These are phyloP conservation scores for Amphiprion percula DNA, from an alignment of 2,113 vertebrate species.

Conservation along the genomic window DNA sequence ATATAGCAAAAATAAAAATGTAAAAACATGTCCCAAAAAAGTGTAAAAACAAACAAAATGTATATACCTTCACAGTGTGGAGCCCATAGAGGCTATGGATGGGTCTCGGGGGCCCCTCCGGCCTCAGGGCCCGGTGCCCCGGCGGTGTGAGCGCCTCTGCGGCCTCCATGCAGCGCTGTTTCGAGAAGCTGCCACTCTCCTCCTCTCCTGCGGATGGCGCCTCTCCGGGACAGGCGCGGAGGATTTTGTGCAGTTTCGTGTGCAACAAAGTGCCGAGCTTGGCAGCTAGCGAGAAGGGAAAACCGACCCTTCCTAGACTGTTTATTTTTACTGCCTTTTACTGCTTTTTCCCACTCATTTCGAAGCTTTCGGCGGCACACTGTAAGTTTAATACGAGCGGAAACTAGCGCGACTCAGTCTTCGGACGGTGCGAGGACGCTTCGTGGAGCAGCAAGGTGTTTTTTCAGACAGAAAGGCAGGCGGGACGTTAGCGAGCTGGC, in stretches of 20 bases:
- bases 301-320: conserved; percentile 21
- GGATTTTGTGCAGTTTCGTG: conserved; percentile 64
- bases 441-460: conserved; percentile 42
- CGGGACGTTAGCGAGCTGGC: conserved; percentile 50
- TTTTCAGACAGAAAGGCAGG: conserved; percentile 33
- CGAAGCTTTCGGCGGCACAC: not conserved
- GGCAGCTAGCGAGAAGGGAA: conserved; percentile 55
- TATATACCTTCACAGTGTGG: no score
- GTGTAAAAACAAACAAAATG: no score
- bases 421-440: conserved; percentile 33
- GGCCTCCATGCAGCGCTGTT: not conserved
- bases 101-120: no score
- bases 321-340: conserved; percentile 24
- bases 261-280: conserved; percentile 70
- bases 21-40: no score
- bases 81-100: no score
- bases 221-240: conserved; percentile 10
- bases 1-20: no score
- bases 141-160: conserved; percentile 10
- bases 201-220: conserved; percentile 71
- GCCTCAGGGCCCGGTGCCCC: no score
- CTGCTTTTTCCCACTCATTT: not conserved
- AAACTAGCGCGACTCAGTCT: not conserved
- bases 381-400: conserved; percentile 8
- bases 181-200: conserved; percentile 39